Base-by-base conservation (phyloP, 2,113 vertebrate species). In the Pygathrix nemaeus region DNA sequence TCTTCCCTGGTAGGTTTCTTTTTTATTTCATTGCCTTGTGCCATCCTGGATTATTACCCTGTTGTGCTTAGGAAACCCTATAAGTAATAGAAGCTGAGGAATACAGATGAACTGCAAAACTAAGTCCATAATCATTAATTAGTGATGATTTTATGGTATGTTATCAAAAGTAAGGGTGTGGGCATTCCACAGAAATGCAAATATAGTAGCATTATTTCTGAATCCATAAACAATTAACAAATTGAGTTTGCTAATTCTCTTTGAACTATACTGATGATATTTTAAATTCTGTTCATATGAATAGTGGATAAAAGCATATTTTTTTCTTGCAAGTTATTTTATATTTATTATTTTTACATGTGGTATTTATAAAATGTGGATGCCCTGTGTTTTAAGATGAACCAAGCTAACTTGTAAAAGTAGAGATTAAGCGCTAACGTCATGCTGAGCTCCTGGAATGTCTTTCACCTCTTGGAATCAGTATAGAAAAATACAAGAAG, bases 151-250 rank as follows among this genome's bases (percentile, higher is more conserved):
- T 85, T 86, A 82, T 52, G 90, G 25, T 87, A 6, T 76, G 8
- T 66, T 92, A 93, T 17, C 48, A 30, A 78, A 96, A 55, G 52
- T 81, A 16, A 88, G 3, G 25, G 8, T 25, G 75, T 85, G 30
- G 70, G 55, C 81, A 48, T 83, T 94, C 32, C 88, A 35, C 38
- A 52, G 35, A 93, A 68, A 72, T 93, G 3, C 18, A 88, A 35
- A 61, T 97, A 87, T 75, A 40, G 82, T 80, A 78, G 5, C 48
- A 72, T 95, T 97, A 89, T 59, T 90, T 11, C 61, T 88, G 27
- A 84, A 23, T 87, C 40, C 86, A 76, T 1, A 45, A 76, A 43
- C 40, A 76, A 45, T 27, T 45, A 76, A 43, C n/a, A 95, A 38
- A 85, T 75, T 93, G n/a, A 80, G 20, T 81, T 70, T 81, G 52